Evolutionary conservation across 1,140 invertebrate genomes (phyloP).

Genomic region (Drosophila tani): DNA sequence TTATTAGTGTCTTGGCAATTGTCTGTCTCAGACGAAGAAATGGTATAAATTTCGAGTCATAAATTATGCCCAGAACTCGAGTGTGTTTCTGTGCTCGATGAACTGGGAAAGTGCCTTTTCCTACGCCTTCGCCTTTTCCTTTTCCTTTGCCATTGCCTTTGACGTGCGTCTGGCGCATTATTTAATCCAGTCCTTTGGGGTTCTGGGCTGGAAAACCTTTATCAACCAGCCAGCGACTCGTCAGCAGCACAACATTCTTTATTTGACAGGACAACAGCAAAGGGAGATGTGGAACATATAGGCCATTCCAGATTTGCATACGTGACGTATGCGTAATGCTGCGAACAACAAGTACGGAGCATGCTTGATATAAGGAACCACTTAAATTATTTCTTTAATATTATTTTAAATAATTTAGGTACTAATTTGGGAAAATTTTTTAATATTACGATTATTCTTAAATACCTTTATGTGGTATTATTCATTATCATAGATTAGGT

Average conservation of each 20-base stretch:
- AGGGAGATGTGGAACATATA: constrained; percentile 19
- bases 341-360: neutral
- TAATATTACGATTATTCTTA: no score
- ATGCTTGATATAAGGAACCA: neutral
- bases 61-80: constrained; percentile 45
- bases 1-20: constrained; percentile 67
- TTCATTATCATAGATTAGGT: no score
- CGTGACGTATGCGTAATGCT: constrained; percentile 43
- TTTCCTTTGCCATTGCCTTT: constrained; percentile 23
- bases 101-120: constrained; percentile 50
- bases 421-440: no score
- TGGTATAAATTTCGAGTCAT: constrained; percentile 65
- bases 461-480: no score
- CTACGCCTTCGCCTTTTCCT: neutral
- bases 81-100: constrained; percentile 44
- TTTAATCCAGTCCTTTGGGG: constrained; percentile 44
- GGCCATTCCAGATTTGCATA: constrained; percentile 56
- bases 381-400: neutral
- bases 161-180: constrained; percentile 46
- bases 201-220: constrained; percentile 30
- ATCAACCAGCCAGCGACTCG: constrained; percentile 58
- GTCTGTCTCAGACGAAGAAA: constrained; percentile 45
- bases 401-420: neutral
- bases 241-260: constrained; percentile 44
- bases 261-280: constrained; percentile 41